These are phyloP conservation scores for Iguana delicatissima DNA, from an alignment of 2,797 vertebrate species.

Conservation along the genomic window DNA sequence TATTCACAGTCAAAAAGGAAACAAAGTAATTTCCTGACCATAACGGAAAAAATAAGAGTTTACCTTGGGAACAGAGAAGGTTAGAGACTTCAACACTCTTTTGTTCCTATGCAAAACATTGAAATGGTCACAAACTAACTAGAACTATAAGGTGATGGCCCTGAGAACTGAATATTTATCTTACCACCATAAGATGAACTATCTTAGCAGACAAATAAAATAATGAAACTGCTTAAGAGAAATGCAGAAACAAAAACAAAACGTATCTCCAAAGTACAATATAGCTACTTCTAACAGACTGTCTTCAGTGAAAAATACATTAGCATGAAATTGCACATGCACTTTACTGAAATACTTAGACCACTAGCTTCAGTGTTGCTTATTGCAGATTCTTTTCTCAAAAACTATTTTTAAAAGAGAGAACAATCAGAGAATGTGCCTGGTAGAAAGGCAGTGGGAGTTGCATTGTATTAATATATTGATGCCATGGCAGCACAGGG, in stretches of 20 bases:
- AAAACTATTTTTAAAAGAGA: background rate
- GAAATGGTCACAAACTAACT: constrained; percentile 11
- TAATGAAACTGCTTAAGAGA: background rate
- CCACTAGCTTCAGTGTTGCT: background rate
- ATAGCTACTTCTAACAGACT: background rate
- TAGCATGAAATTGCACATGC: background rate
- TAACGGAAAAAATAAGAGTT: constrained; percentile 54
- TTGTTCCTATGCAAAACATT: constrained; percentile 28
- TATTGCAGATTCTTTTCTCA: background rate
- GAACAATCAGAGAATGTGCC: background rate
- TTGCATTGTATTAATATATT: background rate
- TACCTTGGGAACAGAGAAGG: constrained; percentile 63
- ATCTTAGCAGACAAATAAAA: background rate
- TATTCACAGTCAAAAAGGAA: constrained; percentile 58
- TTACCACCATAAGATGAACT: constrained; percentile 9
- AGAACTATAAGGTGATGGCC: fast-evolving
- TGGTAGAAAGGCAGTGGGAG: background rate
- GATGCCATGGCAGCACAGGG: background rate
- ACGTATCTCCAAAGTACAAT: background rate
- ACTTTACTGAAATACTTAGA: background rate
- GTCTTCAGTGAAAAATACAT: background rate
- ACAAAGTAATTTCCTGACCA: constrained; percentile 60
- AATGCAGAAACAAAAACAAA: constrained; percentile 9
- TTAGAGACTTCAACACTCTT: constrained; percentile 17
- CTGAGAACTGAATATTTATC: constrained; percentile 21